These are phyloP conservation scores for Huso huso DNA, from an alignment of 2,797 vertebrate genomes.

Conservation along the genomic window DNA sequence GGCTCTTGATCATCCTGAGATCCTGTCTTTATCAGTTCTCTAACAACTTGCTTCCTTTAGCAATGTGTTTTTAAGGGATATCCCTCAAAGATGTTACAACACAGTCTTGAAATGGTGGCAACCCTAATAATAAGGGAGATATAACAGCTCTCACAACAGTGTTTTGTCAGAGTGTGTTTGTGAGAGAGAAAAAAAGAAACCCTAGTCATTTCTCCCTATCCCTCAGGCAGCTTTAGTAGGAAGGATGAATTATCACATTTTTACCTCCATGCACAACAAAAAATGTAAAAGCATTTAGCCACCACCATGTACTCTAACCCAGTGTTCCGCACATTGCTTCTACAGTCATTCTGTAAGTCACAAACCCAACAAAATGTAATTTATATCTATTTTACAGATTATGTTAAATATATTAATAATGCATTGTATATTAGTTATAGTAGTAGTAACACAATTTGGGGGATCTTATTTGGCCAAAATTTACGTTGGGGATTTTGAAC, in stretches of 20 bases:
- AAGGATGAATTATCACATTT: constrained; percentile 3
- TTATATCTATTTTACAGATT: not conserved
- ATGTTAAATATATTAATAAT: not conserved
- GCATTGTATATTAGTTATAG: no score
- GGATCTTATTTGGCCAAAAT: not conserved
- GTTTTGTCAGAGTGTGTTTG: not conserved
- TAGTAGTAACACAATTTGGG: no score
- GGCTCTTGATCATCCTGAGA: no score
- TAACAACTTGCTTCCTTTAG: no score
- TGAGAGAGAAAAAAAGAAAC: not conserved
- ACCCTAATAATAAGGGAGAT: not conserved
- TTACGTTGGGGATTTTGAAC: not conserved
- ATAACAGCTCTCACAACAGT: not conserved
- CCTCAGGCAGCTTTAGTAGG: not conserved
- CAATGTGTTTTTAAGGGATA: not conserved
- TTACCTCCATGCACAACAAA: not conserved
- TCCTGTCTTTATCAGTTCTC: no score
- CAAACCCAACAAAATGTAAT: constrained; percentile 29
- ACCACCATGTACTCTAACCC: not conserved
- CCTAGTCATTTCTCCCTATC: constrained; percentile 34
- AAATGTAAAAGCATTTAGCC: not conserved
- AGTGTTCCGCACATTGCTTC: no score
- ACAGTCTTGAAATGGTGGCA: not conserved
- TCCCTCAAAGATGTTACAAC: not conserved
- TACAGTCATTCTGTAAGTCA: constrained; percentile 30